Percentiles rank a stretch among this genome's conserved stretches.
These are phyloP conservation scores for Babylonia areolata DNA, from an alignment of 1,140 invertebrate species.

Conservation along the genomic window DNA sequence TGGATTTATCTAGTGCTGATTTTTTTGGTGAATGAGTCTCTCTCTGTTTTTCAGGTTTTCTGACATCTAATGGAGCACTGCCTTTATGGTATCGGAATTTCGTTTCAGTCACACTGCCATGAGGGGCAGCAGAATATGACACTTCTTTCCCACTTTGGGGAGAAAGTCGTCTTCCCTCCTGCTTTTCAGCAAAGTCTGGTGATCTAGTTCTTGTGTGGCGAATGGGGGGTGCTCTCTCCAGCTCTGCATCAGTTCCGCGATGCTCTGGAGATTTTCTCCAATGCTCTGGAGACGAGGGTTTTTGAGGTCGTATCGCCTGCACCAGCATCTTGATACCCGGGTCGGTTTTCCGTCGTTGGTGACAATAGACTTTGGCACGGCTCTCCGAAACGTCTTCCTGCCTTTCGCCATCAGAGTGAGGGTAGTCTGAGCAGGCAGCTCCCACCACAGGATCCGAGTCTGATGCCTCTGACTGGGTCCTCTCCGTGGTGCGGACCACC, in stretches of 20 bases:
- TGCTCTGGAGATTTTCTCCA: neutral
- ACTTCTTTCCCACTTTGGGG: too few relatives aligned
- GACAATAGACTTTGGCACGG: neutral
- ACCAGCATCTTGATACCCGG: neutral
- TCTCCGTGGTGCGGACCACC: neutral
- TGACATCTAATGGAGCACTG: too few relatives aligned
- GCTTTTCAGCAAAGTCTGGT: neutral
- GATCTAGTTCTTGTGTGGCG: neutral
- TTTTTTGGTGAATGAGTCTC: neutral
- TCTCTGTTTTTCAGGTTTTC: neutral
- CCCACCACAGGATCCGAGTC: neutral
- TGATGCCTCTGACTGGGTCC: neutral
- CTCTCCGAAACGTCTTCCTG: neutral
- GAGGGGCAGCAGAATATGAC: too few relatives aligned
- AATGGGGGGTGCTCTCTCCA: neutral
- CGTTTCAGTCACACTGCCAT: too few relatives aligned
- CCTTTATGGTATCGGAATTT: too few relatives aligned
- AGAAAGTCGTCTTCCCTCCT: too few relatives aligned
- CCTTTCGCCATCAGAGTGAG: too few relatives aligned
- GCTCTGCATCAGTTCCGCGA: neutral
- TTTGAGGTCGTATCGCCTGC: neutral
- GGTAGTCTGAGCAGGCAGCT: neutral
- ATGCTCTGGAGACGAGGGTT: neutral
- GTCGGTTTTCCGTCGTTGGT: neutral
- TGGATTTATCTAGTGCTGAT: too few relatives aligned